Percentiles rank a stretch among this genome's conserved stretches.
phyloP scores from a whole-genome alignment of 2,888 invertebrate species.

The Oscheius sp. region DNA sequence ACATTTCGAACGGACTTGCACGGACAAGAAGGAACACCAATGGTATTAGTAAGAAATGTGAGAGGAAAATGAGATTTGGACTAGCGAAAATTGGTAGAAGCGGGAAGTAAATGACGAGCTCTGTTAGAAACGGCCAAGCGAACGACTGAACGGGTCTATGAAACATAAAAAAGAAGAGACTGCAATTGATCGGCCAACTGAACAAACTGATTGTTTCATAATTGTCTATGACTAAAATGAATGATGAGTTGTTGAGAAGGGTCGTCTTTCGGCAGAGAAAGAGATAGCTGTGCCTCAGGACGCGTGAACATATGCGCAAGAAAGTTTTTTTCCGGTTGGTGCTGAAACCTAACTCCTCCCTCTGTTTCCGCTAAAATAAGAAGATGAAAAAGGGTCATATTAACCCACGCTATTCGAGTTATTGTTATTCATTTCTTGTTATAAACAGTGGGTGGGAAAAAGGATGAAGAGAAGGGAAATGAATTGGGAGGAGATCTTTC shows the following conservation, averaged over 20 bases:
- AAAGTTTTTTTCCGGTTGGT: not conserved
- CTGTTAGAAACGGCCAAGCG: not conserved
- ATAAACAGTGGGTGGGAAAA: not conserved
- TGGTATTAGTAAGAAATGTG: not conserved
- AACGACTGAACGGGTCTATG: not conserved
- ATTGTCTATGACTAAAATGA: conserved; percentile 23
- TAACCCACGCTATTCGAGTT: no score
- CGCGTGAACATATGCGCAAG: not conserved
- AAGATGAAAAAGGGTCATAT: no score
- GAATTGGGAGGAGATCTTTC: conserved; percentile 1
- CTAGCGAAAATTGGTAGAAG: not conserved
- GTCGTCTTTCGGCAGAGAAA: not conserved
- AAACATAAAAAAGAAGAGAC: not conserved
- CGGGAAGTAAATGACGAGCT: not conserved
- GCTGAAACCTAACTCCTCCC: no score
- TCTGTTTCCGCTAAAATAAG: no score
- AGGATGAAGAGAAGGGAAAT: not conserved
- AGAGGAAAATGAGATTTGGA: not conserved
- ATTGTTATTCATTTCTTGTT: not conserved
- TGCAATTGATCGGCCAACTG: conserved; percentile 6
- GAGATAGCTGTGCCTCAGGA: not conserved
- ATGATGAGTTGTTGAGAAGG: not conserved
- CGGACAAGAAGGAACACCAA: not conserved
- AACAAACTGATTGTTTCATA: conserved; percentile 25
- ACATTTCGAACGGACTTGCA: not conserved